A percentile compares a stretch with the other conserved stretches of the same genome.
These are phyloP conservation scores for Drosophila pegasa DNA, from an alignment of 2,888 invertebrate genomes.

Conservation along the genomic window DNA sequence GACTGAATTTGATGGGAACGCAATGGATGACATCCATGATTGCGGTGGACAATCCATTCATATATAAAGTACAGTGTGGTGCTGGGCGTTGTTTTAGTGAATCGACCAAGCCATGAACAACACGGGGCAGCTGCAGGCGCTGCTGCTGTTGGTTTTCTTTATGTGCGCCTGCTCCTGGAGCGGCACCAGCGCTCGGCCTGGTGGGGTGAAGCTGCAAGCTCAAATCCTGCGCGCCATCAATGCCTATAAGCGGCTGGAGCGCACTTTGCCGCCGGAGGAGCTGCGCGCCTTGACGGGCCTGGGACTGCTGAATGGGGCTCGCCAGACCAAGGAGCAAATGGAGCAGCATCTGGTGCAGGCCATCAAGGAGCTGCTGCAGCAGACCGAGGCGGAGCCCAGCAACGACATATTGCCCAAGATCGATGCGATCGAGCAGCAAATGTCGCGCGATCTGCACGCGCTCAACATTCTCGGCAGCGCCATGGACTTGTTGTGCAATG, in stretches of 20 bases:
- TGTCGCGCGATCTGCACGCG: slow-evolving; percentile 79
- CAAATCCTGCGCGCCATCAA: slow-evolving; percentile 77
- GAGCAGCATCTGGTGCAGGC: slow-evolving; percentile 75
- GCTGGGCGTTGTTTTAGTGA: slow-evolving; percentile 50
- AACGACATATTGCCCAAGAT: slow-evolving; percentile 69
- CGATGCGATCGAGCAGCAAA: slow-evolving; percentile 77
- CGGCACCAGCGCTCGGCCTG: slow-evolving; percentile 16
- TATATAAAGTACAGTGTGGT: slow-evolving; percentile 44
- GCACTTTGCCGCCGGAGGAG: slow-evolving; percentile 75
- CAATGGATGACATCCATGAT: slow-evolving; percentile 1
- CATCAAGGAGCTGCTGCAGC: slow-evolving; percentile 76
- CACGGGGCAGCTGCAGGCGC: slow-evolving; percentile 25
- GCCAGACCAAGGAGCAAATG: slow-evolving; percentile 81
- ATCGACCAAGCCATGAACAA: slow-evolving; percentile 27
- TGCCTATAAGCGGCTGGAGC: slow-evolving; percentile 80
- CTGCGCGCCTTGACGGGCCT: slow-evolving; percentile 78
- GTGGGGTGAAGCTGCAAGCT: slow-evolving; percentile 68
- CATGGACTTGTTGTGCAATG: slow-evolving; percentile 77
- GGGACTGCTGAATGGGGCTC: slow-evolving; percentile 82
- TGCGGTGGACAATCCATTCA: slow-evolving; percentile 10
- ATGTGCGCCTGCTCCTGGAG: slow-evolving; percentile 43
- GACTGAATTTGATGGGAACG: slow-evolving; percentile 7
- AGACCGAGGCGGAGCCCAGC: slow-evolving; percentile 64
- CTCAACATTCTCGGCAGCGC: slow-evolving; percentile 80
- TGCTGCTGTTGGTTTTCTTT: slow-evolving; percentile 35